These are phyloP conservation scores for Fistularia tabacaria DNA, from an alignment of 2,797 vertebrate species.

Conservation along the genomic window DNA sequence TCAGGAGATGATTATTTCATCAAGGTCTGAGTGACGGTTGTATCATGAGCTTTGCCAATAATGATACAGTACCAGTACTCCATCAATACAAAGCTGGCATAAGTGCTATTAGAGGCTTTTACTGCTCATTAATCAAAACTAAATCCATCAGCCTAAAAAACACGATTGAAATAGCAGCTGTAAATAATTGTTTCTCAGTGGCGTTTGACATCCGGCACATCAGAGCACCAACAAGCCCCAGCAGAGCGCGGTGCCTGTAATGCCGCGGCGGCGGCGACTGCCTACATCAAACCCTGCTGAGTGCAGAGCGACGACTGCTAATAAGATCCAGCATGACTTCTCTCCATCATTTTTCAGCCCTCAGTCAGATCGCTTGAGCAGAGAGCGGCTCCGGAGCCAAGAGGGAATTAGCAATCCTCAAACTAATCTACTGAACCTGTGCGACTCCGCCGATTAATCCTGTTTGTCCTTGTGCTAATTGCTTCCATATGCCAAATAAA, in stretches of 20 bases:
- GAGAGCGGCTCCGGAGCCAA: slow-evolving; percentile 31
- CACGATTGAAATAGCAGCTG: slow-evolving; percentile 48
- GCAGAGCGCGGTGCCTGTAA: slow-evolving; percentile 20
- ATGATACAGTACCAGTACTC: slow-evolving; percentile 34
- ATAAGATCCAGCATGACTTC: slow-evolving; percentile 59
- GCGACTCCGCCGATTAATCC: slow-evolving; percentile 64
- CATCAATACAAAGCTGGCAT: slow-evolving; percentile 51
- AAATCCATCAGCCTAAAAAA: slow-evolving; percentile 49
- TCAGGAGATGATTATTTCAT: slow-evolving; percentile 52
- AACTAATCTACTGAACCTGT: slow-evolving; percentile 67
- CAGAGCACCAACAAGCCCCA: slow-evolving; percentile 21
- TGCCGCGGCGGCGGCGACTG: slow-evolving; percentile 10
- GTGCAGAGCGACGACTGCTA: slow-evolving; percentile 37
- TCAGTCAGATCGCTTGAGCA: slow-evolving; percentile 44
- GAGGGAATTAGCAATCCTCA: slow-evolving; percentile 67
- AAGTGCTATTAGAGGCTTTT: slow-evolving; percentile 57
- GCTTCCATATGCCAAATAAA: slow-evolving; percentile 64
- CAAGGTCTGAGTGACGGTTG: slow-evolving; percentile 54
- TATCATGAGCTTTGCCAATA: slow-evolving; percentile 37
- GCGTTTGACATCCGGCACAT: slow-evolving; percentile 48
- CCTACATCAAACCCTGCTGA: slow-evolving; percentile 45
- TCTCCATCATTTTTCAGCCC: slow-evolving; percentile 50
- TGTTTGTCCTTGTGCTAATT: slow-evolving; percentile 73
- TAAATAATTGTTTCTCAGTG: slow-evolving; percentile 60
- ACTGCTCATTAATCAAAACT: slow-evolving; percentile 59